Evolutionary conservation across 2,797 vertebrate genomes (phyloP), one percentile per base, ranked within the genome.

Genomic region (Mus caroli): DNA sequence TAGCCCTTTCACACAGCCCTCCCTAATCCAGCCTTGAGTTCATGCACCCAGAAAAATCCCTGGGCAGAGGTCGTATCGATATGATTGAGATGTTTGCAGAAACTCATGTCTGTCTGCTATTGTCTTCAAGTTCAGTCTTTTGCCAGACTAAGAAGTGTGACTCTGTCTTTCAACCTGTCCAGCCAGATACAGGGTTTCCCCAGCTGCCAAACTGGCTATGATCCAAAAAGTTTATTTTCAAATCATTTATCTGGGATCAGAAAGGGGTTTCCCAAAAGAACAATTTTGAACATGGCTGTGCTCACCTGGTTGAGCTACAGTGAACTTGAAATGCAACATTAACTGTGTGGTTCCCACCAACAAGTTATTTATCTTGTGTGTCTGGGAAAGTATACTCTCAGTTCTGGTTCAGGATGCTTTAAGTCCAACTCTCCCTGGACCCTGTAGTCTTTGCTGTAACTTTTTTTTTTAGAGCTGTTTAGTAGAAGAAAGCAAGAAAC

Each of bases 221-320:
- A 83, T 92, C 86, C 67, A 43, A 22, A 60, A 96, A 93, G 78
- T 80, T 95, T 94, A 83, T 95, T 96, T 94, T 84, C 91, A 96
- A 96, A 71, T 92, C 75, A 40, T 91, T 91, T 94, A 76, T 91
- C 88, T 96, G 92, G 76, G n/a, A 93, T 95, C 62, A 60, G 88
- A 95, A 93, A 92, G 69, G 83, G 43, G n/a, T 95, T 88, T 97
- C 91, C 96, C 92, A 85, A 13, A 94, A 78, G 92, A 69, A 92
- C 69, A 64, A 80, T 86, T 76, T 82, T 71, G 46, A 75, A 86
- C 85, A 77, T 17, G 67, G 85, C 31, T 84, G 24, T 85, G 46
- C 62, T 92, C 82, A 79, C 60, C 85, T 62, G 34, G 31, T n/a
- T 86, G 93, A 90, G 75, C 79, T 62, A 83, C 76, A 4, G 58